Percentiles rank a stretch among this genome's conserved stretches.
phyloP scores from a whole-genome alignment of 2,797 vertebrate genomes.

The Halcyon smyrnensis region DNA sequence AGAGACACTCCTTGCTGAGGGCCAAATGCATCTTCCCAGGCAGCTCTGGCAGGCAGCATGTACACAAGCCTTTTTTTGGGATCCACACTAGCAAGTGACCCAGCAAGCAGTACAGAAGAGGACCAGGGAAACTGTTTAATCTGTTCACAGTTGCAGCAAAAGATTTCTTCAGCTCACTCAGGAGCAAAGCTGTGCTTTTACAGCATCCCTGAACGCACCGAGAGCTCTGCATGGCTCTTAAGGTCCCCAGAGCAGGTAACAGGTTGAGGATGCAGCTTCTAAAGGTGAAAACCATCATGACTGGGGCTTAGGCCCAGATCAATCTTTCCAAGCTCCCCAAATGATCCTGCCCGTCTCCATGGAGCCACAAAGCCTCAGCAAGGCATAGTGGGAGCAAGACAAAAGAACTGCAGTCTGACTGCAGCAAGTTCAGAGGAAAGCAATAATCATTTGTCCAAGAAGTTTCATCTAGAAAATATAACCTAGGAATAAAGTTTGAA shows the following conservation, averaged over 20 bases:
- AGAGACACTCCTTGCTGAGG: background rate
- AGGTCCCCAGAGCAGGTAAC: background rate
- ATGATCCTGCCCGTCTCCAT: background rate
- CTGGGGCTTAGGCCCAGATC: background rate
- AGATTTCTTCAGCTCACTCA: background rate
- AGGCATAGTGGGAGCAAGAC: background rate
- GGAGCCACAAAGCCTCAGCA: background rate
- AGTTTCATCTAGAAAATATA: background rate
- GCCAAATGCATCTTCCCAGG: background rate
- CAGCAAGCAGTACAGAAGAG: rapidly evolving
- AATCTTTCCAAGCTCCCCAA: background rate
- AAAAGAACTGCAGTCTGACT: background rate
- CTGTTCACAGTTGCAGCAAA: background rate
- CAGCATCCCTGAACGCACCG: background rate
- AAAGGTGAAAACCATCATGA: background rate
- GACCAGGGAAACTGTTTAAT: background rate
- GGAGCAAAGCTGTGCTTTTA: background rate
- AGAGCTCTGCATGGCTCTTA: background rate
- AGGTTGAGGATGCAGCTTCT: background rate
- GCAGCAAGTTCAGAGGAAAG: background rate
- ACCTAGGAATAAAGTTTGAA: conserved; percentile 33
- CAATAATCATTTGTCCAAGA: conserved; percentile 10
- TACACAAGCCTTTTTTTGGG: background rate
- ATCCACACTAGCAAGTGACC: background rate
- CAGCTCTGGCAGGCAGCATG: background rate